Evolutionary conservation across 1,140 invertebrate species (phyloP).

Genomic region (Caerostris darwini): DNA sequence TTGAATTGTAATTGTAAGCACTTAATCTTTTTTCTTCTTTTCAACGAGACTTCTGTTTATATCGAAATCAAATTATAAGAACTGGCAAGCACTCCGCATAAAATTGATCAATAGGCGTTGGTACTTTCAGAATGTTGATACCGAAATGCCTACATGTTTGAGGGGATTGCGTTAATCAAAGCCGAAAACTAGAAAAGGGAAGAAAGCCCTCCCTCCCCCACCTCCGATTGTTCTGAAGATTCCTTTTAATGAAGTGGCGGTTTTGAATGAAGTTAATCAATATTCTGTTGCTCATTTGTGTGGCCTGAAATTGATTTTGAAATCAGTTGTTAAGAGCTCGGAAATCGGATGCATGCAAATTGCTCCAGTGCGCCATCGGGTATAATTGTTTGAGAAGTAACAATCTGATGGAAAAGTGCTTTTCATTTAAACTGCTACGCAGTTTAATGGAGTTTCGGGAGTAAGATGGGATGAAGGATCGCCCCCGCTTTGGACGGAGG

Average conservation of each 20-base stretch:
- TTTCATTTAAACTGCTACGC: background rate
- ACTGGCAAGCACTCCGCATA: too few relatives aligned
- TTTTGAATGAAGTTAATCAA: constrained; percentile 17
- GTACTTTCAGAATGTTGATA: too few relatives aligned
- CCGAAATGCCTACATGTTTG: background rate
- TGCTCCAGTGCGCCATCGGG: background rate
- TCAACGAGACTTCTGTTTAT: too few relatives aligned
- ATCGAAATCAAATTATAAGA: too few relatives aligned
- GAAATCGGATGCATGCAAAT: background rate
- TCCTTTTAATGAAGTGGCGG: background rate
- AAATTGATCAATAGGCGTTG: too few relatives aligned
- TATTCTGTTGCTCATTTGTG: background rate
- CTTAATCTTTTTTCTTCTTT: too few relatives aligned
- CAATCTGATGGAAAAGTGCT: background rate
- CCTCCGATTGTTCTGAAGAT: background rate
- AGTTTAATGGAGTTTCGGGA: background rate
- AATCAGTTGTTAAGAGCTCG: background rate
- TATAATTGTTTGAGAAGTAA: constrained; percentile 22
- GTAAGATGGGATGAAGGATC: background rate
- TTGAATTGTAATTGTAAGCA: too few relatives aligned
- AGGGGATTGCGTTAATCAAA: background rate
- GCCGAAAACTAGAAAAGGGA: background rate
- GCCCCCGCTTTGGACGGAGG: too few relatives aligned
- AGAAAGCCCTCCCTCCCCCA: background rate
- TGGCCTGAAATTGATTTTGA: background rate